Conservation (phyloP, 2,888 invertebrate species). For the Charanyca ferruginea region DNA sequence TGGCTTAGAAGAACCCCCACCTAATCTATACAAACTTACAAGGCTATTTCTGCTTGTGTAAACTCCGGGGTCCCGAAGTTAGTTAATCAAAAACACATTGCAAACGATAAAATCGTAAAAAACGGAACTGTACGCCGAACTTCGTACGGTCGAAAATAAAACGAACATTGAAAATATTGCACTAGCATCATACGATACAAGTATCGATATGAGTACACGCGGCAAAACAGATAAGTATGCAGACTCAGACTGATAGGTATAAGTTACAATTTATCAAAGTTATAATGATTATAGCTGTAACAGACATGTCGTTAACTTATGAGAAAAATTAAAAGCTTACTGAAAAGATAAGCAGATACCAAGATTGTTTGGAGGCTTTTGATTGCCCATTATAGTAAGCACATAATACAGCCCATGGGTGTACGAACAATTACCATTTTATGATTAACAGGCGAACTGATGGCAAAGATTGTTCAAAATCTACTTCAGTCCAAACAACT, state of each 20-base stretch:
- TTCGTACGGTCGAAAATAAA: conserved; percentile 42
- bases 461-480: neutral
- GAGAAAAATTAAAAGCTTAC: too few relatives aligned
- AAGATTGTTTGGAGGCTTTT: neutral
- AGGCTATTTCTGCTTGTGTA: conserved; percentile 28
- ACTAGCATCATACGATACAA: conserved; percentile 18
- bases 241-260: neutral
- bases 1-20: neutral
- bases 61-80: conserved; percentile 15
- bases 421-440: neutral
- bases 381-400: neutral
- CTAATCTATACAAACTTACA: conserved; percentile 34
- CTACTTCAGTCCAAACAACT: too few relatives aligned
- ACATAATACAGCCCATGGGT: neutral
- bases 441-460: neutral
- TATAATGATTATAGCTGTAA: neutral
- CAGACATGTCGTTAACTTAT: too few relatives aligned
- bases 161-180: conserved; percentile 53
- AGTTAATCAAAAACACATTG: conserved; percentile 41
- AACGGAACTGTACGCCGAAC: conserved; percentile 27
- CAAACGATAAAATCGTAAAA: conserved; percentile 32
- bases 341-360: too few relatives aligned
- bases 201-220: conserved; percentile 7
- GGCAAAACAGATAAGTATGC: neutral
- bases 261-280: neutral